Conservation (phyloP, 2,113 vertebrate genomes). For the Sebastes schlegelii region DNA sequence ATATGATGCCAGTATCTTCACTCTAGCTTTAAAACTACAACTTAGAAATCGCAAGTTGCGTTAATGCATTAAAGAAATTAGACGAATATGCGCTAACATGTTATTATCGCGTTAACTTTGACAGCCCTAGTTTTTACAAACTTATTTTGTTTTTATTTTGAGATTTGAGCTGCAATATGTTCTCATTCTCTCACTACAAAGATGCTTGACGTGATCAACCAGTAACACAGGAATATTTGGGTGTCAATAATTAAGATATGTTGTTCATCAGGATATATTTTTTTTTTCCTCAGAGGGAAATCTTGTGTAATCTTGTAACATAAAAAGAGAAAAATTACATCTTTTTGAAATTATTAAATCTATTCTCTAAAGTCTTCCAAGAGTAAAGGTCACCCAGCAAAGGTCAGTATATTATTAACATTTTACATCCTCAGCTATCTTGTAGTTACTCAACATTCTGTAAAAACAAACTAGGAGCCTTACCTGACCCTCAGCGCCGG, state of each 20-base stretch:
- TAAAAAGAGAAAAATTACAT: background rate
- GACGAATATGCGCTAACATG: no score
- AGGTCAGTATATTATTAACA: conserved; percentile 65
- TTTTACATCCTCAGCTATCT: conserved; percentile 49
- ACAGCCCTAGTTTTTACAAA: background rate
- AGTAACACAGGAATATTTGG: background rate
- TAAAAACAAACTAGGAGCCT: conserved; percentile 28
- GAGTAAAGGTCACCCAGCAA: conserved; percentile 55
- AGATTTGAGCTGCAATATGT: background rate
- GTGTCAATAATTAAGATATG: background rate
- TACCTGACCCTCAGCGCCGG: conserved; percentile 16
- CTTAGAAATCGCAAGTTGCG: no score
- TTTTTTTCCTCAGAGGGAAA: background rate
- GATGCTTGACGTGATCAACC: background rate
- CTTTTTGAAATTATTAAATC: conserved; percentile 6
- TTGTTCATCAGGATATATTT: background rate
- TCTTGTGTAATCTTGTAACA: background rate
- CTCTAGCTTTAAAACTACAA: no score
- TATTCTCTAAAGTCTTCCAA: conserved; percentile 20
- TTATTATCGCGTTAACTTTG: no score
- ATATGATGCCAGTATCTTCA: no score
- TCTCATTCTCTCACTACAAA: background rate
- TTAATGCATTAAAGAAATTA: no score
- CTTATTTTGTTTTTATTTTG: background rate
- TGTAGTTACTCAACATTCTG: conserved; percentile 36